Evolutionary conservation across 1,140 invertebrate genomes (phyloP).

Genomic region (Phenacoccus solenopsis): DNA sequence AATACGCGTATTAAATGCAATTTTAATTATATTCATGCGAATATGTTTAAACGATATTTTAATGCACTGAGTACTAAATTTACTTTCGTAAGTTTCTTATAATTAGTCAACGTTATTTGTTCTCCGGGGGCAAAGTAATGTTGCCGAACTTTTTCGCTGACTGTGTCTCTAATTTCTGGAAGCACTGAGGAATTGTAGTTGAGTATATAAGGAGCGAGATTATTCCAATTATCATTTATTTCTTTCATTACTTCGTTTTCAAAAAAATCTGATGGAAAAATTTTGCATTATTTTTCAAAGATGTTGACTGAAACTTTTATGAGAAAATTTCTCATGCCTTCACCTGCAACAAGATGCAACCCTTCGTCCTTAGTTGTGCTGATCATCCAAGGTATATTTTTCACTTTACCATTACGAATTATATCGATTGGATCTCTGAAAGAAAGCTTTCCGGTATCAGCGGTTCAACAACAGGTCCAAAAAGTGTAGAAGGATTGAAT

Average conservation of each 20-base stretch:
- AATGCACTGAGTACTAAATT: conserved; percentile 25
- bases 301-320: too few species aligned
- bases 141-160: conserved; percentile 24
- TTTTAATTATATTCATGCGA: too few species aligned
- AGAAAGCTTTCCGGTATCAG: conserved; percentile 40
- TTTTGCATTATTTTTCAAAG: too few species aligned
- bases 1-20: too few species aligned
- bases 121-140: conserved; percentile 18
- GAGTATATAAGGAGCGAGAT: conserved; percentile 26
- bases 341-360: conserved; percentile 38
- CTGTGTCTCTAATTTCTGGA: conserved; percentile 3
- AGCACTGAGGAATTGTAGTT: conserved; percentile 26
- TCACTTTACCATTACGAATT: conserved; percentile 22
- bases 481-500: conserved; percentile 46
- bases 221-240: conserved; percentile 25
- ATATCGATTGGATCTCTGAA: conserved; percentile 40
- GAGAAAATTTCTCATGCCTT: too few species aligned
- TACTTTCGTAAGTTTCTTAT: conserved; percentile 19
- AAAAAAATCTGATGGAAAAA: conserved; percentile 27
- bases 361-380: conserved; percentile 33
- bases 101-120: conserved; percentile 15
- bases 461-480: conserved; percentile 44
- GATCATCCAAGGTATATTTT: conserved; percentile 33
- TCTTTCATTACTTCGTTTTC: conserved; percentile 18
- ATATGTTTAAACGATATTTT: too few species aligned